Evolutionary conservation across 2,888 invertebrate genomes (phyloP).

Genomic region (Tillus elongatus): DNA sequence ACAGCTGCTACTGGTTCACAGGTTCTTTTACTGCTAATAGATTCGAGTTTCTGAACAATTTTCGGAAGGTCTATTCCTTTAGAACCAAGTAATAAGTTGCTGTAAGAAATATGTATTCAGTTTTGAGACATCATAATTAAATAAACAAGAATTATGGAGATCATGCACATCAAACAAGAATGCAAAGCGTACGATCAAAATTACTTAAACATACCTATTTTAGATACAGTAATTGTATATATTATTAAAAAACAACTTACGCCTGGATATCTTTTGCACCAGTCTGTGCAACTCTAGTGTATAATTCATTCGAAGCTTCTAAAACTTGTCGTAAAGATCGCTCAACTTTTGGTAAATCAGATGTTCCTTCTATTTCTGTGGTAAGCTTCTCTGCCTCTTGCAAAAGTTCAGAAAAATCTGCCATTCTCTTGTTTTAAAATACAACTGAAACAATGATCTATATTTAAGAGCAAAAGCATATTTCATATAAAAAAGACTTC

Average conservation of each 20-base stretch:
- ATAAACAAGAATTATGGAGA: no score
- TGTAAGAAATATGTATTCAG: no score
- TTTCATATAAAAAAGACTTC: no score
- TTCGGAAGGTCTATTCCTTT: constrained; percentile 91
- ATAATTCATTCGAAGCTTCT: constrained; percentile 83
- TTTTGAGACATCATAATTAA: no score
- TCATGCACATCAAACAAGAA: constrained; percentile 1
- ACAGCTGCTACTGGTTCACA: constrained; percentile 85
- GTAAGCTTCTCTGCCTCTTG: constrained; percentile 88
- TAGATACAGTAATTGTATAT: no score
- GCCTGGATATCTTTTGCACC: constrained; percentile 88
- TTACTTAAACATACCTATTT: no score
- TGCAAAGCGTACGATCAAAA: no score
- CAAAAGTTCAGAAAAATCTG: constrained; percentile 76
- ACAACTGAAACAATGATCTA: no score
- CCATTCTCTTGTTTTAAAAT: constrained; percentile 29
- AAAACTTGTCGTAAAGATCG: constrained; percentile 83
- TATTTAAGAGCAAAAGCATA: no score
- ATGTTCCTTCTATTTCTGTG: constrained; percentile 77
- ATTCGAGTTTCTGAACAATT: constrained; percentile 83
- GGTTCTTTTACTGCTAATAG: constrained; percentile 75
- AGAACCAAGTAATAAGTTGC: constrained; percentile 81
- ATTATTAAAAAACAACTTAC: constrained; percentile 48
- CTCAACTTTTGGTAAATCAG: constrained; percentile 77
- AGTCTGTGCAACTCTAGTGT: constrained; percentile 75